A percentile compares a stretch with the other conserved stretches of the same genome.
These are phyloP conservation scores for Pomatorhinus ruficollis DNA, from an alignment of 2,113 vertebrate genomes.

Conservation along the genomic window DNA sequence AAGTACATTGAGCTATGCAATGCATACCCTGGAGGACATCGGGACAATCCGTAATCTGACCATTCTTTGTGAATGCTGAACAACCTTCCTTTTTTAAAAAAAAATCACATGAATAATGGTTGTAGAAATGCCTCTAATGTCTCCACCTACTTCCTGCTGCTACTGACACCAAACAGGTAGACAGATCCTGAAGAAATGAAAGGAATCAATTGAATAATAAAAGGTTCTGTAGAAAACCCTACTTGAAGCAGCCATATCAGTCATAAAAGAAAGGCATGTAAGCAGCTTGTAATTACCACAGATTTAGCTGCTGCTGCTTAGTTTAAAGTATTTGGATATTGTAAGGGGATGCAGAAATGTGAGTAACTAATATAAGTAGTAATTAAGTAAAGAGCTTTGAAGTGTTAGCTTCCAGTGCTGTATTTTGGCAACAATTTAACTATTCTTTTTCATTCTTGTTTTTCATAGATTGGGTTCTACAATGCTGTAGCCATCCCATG, in stretches of 20 bases:
- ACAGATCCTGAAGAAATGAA: neutral
- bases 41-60: neutral
- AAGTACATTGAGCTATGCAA: neutral
- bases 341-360: neutral
- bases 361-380: neutral
- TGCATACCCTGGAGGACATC: neutral
- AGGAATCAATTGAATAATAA: neutral
- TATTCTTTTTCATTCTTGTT: neutral
- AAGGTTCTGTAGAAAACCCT: neutral
- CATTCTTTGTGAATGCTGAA: neutral
- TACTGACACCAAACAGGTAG: neutral
- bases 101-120: neutral
- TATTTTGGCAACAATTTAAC: neutral
- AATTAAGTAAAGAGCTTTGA: neutral
- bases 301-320: neutral
- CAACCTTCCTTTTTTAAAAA: neutral
- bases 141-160: neutral
- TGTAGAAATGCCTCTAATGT: neutral
- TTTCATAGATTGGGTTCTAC: conserved; percentile 91
- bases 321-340: neutral
- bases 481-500: conserved; percentile 96
- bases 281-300: neutral
- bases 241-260: neutral
- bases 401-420: neutral
- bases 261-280: neutral